A percentile compares a stretch with the other conserved stretches of the same genome.
These are phyloP conservation scores for Anastrepha obliqua DNA, from an alignment of 1,140 invertebrate genomes.

Conservation along the genomic window DNA sequence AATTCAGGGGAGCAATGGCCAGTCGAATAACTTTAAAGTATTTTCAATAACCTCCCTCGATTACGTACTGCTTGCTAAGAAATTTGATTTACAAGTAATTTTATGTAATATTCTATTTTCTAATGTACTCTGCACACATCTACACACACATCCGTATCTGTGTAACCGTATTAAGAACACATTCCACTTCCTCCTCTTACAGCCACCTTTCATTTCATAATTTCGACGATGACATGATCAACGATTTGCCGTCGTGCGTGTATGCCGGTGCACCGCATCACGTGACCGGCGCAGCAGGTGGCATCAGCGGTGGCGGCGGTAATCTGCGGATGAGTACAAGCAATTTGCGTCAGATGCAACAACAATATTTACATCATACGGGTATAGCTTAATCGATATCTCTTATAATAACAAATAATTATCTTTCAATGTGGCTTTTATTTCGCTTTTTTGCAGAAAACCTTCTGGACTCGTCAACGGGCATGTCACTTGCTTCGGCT, in stretches of 20 bases:
- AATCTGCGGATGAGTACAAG: constrained; percentile 66
- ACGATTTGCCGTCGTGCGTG: constrained; percentile 72
- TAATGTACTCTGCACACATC: too few relatives aligned
- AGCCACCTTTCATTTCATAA: constrained; percentile 72
- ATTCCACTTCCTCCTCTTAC: constrained; percentile 16
- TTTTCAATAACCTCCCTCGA: too few relatives aligned
- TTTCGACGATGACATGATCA: constrained; percentile 73
- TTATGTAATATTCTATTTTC: too few relatives aligned
- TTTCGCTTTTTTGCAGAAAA: constrained; percentile 61
- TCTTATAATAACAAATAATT: not conserved
- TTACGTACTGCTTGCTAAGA: too few relatives aligned
- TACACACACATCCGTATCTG: too few relatives aligned
- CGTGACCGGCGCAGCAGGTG: constrained; percentile 52
- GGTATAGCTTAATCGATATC: constrained; percentile 50
- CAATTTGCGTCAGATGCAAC: constrained; percentile 72
- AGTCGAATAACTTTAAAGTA: too few relatives aligned
- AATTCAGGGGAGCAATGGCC: too few relatives aligned
- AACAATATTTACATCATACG: constrained; percentile 71
- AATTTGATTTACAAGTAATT: too few relatives aligned
- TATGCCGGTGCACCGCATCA: constrained; percentile 69
- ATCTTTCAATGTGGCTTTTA: not conserved
- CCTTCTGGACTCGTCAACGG: constrained; percentile 68
- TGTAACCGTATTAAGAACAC: not conserved
- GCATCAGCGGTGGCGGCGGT: constrained; percentile 58
- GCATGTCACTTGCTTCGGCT: constrained; percentile 57